These are phyloP conservation scores for Ladona fulva DNA, from an alignment of 1,140 invertebrate species.

Conservation along the genomic window DNA sequence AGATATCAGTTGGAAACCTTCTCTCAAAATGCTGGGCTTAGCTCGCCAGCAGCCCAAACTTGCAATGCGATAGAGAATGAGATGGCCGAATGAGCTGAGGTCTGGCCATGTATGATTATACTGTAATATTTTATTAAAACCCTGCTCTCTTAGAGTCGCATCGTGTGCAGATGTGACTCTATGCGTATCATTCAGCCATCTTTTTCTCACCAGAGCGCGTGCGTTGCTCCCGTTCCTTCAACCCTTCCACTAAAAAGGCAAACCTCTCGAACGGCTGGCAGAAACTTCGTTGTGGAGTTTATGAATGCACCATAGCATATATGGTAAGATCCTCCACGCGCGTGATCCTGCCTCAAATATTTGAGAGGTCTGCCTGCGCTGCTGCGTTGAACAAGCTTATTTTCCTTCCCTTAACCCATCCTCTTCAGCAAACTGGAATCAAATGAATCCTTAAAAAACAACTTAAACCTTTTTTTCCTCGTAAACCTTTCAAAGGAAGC, in stretches of 20 bases:
- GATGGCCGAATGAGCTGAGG: background rate
- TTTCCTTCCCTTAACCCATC: background rate
- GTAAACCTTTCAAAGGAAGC: background rate
- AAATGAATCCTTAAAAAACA: background rate
- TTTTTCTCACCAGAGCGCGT: background rate
- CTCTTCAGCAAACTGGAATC: background rate
- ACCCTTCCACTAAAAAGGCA: background rate
- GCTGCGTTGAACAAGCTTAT: background rate
- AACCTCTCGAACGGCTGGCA: background rate
- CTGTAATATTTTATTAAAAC: no score
- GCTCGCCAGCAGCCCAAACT: background rate
- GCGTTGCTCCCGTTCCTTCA: background rate
- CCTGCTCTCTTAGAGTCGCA: no score
- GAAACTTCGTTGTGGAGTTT: background rate
- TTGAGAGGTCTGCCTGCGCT: background rate
- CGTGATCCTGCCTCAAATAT: background rate
- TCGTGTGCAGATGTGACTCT: no score
- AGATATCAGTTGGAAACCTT: background rate
- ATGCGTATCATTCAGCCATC: background rate
- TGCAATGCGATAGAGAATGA: background rate
- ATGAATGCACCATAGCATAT: background rate
- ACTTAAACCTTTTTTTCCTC: background rate
- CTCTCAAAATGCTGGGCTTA: background rate
- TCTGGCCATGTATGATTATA: background rate
- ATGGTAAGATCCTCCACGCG: background rate